These are phyloP conservation scores for Ctena decussata DNA, from an alignment of 2,888 invertebrate genomes.

Conservation along the genomic window DNA sequence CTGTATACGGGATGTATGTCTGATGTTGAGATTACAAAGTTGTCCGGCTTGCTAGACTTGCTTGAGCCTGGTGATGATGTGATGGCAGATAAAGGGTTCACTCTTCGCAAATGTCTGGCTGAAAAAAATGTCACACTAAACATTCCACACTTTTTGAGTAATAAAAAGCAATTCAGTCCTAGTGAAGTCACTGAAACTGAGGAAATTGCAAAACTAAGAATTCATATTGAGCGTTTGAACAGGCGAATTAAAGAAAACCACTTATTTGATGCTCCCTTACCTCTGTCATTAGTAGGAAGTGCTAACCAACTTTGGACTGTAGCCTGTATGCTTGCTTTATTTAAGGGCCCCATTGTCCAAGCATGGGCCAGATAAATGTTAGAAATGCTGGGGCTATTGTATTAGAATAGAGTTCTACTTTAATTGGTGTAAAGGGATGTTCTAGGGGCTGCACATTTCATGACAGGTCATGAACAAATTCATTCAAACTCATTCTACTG, in stretches of 20 bases:
- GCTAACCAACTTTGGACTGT: constrained; percentile 59
- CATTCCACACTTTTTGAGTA: constrained; percentile 37
- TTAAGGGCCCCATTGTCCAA: constrained; percentile 46
- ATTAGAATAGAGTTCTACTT: too few species aligned
- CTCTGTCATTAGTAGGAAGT: constrained; percentile 37
- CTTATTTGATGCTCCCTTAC: constrained; percentile 41
- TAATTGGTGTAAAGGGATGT: too few species aligned
- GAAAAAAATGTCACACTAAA: constrained; percentile 20
- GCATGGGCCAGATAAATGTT: not conserved
- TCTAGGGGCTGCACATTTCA: too few species aligned
- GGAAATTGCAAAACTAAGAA: constrained; percentile 41
- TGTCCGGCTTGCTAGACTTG: too few species aligned
- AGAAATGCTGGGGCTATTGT: too few species aligned
- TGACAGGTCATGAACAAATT: too few species aligned
- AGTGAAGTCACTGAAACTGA: constrained; percentile 35
- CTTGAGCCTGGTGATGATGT: constrained; percentile 50
- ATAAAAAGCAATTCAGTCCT: constrained; percentile 35
- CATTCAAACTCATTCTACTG: too few species aligned
- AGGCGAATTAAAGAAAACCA: constrained; percentile 44
- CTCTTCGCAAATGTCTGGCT: constrained; percentile 25
- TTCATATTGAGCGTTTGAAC: constrained; percentile 46
- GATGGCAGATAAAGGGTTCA: constrained; percentile 53
- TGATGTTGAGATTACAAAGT: too few species aligned
- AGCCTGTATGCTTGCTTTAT: constrained; percentile 46
- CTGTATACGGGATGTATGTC: constrained; percentile 40